Conservation (phyloP, 2,113 vertebrate genomes). For the Phasianus colchicus region DNA sequence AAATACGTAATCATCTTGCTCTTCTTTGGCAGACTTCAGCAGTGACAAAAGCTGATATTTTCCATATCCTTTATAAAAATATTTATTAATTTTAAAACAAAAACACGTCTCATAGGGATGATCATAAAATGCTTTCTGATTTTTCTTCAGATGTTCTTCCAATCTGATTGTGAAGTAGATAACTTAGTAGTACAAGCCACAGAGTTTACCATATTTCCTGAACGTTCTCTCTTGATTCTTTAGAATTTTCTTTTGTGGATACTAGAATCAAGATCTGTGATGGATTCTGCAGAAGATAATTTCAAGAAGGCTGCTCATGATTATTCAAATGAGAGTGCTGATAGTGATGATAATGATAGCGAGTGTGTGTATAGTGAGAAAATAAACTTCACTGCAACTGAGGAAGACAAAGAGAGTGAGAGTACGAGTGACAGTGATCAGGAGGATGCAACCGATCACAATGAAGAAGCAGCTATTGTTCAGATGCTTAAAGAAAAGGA, state of each 20-base stretch:
- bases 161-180: neutral
- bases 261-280: neutral
- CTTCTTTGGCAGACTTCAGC: neutral
- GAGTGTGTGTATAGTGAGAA: neutral
- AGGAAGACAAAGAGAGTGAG: neutral
- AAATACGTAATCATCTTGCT: neutral
- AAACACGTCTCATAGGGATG: neutral
- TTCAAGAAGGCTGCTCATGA: neutral
- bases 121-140: neutral
- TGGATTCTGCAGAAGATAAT: conserved; percentile 16
- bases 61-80: neutral
- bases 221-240: neutral
- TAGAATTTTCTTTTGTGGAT: neutral
- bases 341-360: neutral
- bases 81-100: neutral
- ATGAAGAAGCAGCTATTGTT: neutral
- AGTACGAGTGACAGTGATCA: neutral
- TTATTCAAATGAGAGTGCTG: neutral
- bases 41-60: neutral
- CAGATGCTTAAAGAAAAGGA: neutral
- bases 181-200: neutral
- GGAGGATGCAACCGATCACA: neutral
- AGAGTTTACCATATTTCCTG: neutral
- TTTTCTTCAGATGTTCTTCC: neutral
- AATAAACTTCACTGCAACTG: neutral